phyloP scores from a whole-genome alignment of 2,797 vertebrate genomes.

The Smutsia temminckii region DNA sequence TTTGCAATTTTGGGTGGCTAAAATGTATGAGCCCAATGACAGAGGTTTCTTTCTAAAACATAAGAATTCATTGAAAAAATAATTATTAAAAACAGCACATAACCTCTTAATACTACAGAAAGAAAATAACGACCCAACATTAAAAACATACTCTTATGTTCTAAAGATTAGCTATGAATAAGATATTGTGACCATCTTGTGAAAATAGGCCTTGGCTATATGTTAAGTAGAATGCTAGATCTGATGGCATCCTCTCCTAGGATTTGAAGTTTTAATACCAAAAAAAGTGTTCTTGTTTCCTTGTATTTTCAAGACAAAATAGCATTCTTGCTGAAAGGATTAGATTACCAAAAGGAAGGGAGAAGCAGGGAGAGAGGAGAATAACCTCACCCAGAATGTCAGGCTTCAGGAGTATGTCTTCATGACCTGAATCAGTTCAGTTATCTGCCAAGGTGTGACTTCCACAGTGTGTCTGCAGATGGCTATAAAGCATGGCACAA shows the following conservation, averaged over 20 bases:
- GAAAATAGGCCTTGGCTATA: neutral
- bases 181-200: neutral
- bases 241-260: neutral
- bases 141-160: neutral
- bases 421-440: neutral
- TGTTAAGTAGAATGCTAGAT: neutral
- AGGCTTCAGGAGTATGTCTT: neutral
- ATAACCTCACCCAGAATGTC: neutral
- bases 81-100: slow-evolving; percentile 19
- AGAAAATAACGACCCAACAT: neutral
- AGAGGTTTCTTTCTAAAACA: slow-evolving; percentile 24
- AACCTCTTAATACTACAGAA: neutral
- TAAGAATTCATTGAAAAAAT: slow-evolving; percentile 38
- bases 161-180: neutral
- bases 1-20: neutral
- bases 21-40: neutral
- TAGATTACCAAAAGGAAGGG: neutral
- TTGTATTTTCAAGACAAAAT: slow-evolving; percentile 33
- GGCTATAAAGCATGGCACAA: slow-evolving; percentile 25
- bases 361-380: neutral
- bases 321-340: neutral
- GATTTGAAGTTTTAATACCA: neutral
- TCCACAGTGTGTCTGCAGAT: neutral
- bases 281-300: neutral
- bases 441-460: neutral